Percentiles rank a stretch among this genome's conserved stretches.
These are phyloP conservation scores for Nyctibius bracteatus DNA, from an alignment of 2,113 vertebrate genomes.

Conservation along the genomic window DNA sequence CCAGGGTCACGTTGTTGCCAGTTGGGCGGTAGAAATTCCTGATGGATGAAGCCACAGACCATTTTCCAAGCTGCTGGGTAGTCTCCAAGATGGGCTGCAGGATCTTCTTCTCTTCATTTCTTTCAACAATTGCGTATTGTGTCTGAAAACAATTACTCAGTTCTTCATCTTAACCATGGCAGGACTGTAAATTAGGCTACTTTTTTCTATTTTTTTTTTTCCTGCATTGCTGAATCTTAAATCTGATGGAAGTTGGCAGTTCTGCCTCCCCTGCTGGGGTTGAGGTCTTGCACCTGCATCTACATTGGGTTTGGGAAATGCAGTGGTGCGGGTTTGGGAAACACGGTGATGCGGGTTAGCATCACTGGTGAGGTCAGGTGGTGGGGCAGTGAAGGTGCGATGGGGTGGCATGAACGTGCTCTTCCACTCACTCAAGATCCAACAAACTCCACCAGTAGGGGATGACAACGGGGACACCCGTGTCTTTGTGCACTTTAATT, in stretches of 20 bases:
- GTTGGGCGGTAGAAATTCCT: neutral
- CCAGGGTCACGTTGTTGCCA: neutral
- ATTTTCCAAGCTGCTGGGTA: neutral
- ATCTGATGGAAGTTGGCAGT: neutral
- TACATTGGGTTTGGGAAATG: fast-evolving
- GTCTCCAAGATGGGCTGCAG: neutral
- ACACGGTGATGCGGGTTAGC: fast-evolving
- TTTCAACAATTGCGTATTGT: conserved; percentile 31
- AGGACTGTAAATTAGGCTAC: neutral
- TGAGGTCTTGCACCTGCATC: neutral
- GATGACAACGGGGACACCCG: fast-evolving
- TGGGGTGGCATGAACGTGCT: neutral
- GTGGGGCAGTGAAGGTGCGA: fast-evolving
- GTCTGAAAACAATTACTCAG: neutral
- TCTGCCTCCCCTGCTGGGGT: neutral
- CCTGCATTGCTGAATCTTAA: neutral
- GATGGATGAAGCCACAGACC: neutral
- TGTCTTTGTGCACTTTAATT: neutral
- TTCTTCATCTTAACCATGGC: conserved; percentile 10
- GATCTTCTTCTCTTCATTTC: neutral
- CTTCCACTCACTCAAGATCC: neutral
- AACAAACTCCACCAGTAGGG: fast-evolving
- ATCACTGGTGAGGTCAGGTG: neutral
- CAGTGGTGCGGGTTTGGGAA: fast-evolving
- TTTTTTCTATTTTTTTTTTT: neutral